These are phyloP conservation scores for Lathamus discolor DNA, from an alignment of 2,113 vertebrate species.

Conservation along the genomic window DNA sequence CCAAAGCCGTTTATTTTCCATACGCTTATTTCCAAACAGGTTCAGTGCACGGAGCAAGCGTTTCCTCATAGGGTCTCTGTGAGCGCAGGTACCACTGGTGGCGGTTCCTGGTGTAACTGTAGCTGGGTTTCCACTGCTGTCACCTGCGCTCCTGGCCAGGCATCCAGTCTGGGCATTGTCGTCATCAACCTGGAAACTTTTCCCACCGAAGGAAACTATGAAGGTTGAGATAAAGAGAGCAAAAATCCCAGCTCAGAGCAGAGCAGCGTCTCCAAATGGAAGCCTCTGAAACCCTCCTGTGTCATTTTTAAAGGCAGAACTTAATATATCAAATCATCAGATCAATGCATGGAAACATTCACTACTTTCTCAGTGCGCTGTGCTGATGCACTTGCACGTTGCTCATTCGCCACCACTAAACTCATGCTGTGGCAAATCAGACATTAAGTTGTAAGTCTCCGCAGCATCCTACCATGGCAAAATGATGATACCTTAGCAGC, in stretches of 20 bases:
- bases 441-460: background rate
- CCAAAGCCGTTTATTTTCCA: constrained; percentile 8
- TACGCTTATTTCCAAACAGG: background rate
- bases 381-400: background rate
- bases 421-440: background rate
- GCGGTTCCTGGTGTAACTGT: background rate
- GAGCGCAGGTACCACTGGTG: background rate
- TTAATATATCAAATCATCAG: background rate
- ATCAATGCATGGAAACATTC: background rate
- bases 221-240: background rate
- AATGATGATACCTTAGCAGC: background rate
- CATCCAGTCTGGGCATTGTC: background rate
- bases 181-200: background rate
- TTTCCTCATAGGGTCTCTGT: background rate
- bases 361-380: background rate
- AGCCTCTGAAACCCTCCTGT: background rate
- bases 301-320: background rate
- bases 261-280: background rate
- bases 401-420: background rate
- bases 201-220: background rate
- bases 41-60: accelerated
- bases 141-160: background rate
- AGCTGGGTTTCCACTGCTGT: background rate
- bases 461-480: background rate
- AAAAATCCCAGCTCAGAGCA: background rate